phyloP scores from a whole-genome alignment of 2,888 invertebrate species.

The Ariolimax columbianus region DNA sequence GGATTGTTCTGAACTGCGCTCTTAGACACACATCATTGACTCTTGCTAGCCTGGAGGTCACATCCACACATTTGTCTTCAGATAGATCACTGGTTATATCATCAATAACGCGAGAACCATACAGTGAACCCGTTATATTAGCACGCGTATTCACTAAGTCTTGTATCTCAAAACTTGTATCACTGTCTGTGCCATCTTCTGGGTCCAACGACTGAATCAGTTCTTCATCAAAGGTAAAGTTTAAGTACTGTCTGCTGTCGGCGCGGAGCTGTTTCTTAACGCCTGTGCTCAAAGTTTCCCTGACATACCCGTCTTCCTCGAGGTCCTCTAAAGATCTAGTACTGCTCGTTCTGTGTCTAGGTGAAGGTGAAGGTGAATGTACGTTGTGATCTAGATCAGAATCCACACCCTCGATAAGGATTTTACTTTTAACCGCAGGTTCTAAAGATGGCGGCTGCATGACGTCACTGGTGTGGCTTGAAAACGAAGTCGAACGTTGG shows the following conservation, averaged over 20 bases:
- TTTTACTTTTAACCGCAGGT: neutral
- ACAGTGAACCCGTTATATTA: slow-evolving; percentile 16
- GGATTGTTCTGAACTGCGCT: slow-evolving; percentile 15
- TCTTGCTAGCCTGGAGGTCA: neutral
- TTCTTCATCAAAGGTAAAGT: slow-evolving; percentile 64
- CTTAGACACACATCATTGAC: neutral
- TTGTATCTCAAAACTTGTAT: neutral
- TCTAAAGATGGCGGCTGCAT: neutral
- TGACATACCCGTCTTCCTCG: slow-evolving; percentile 34
- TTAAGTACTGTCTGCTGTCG: slow-evolving; percentile 64
- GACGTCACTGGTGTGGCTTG: neutral
- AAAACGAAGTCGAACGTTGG: neutral
- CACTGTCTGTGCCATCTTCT: slow-evolving; percentile 31
- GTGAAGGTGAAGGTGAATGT: slow-evolving; percentile 31
- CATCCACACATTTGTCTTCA: neutral
- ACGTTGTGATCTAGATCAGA: neutral
- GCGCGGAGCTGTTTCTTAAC: slow-evolving; percentile 61
- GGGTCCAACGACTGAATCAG: neutral
- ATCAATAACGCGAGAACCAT: neutral
- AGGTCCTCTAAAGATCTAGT: slow-evolving; percentile 51
- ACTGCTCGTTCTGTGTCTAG: slow-evolving; percentile 40
- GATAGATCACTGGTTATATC: neutral
- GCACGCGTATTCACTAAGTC: neutral
- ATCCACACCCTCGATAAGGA: neutral
- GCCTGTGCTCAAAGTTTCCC: slow-evolving; percentile 55